These are phyloP conservation scores for Heliconius cydno DNA, from an alignment of 2,888 invertebrate genomes.

Conservation along the genomic window DNA sequence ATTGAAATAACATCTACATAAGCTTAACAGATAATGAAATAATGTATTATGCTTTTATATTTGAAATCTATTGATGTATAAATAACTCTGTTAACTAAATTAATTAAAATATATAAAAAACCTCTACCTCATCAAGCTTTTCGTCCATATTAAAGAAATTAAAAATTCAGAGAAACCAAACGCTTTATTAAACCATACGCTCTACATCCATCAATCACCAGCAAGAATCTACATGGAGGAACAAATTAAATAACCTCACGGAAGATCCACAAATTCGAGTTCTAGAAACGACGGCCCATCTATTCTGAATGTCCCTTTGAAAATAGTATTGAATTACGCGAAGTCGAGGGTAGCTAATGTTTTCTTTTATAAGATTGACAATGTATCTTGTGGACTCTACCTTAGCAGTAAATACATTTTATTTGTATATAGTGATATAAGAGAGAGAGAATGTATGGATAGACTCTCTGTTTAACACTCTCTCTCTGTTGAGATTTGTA, in stretches of 20 bases:
- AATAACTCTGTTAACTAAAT: not conserved
- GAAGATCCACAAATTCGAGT: conserved; percentile 76
- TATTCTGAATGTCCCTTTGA: conserved; percentile 74
- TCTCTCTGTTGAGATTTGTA: no score
- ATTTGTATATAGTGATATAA: not conserved
- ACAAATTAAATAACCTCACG: conserved; percentile 80
- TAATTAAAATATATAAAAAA: not conserved
- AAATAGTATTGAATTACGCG: conserved; percentile 52
- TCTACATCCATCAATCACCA: conserved; percentile 42
- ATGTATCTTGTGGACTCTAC: conserved; percentile 5
- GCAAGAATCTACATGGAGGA: conserved; percentile 54
- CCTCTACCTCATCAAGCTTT: not conserved
- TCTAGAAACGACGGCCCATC: conserved; percentile 73
- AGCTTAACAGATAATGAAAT: not conserved
- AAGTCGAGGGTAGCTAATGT: conserved; percentile 37
- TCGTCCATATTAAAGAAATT: not conserved
- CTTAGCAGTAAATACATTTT: not conserved
- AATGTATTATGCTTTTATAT: not conserved
- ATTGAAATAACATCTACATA: not conserved
- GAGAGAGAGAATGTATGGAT: no score
- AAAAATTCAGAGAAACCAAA: conserved; percentile 1
- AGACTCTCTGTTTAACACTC: no score
- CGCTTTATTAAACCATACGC: not conserved
- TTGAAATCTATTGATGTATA: no score
- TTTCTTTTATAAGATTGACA: conserved; percentile 33